A percentile compares a stretch with the other conserved stretches of the same genome.
Evolutionary conservation across 2,888 invertebrate species (phyloP).

Genomic region (Brachyptera risi): DNA sequence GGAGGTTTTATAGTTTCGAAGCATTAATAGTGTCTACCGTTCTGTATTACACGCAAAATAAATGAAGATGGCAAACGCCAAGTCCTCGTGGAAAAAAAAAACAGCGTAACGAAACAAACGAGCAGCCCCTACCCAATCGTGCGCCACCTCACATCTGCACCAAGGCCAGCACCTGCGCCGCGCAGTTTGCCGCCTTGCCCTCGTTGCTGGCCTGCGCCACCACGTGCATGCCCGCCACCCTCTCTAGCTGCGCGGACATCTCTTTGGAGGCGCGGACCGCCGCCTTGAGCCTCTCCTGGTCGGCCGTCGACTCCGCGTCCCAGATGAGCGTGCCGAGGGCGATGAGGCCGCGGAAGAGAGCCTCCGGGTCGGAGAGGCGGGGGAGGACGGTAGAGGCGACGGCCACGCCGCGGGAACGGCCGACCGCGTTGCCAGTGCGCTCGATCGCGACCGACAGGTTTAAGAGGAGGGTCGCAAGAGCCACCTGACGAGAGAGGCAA

Average conservation of each 20-base stretch:
- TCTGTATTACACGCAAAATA: too few species aligned
- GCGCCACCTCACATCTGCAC: constrained; percentile 13
- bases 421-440: constrained; percentile 51
- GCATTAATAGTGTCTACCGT: too few species aligned
- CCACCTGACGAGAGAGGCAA: constrained; percentile 65
- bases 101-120: too few species aligned
- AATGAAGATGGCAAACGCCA: too few species aligned
- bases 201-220: neutral
- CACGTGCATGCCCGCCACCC: neutral
- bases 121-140: too few species aligned
- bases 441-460: constrained; percentile 65
- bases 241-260: neutral
- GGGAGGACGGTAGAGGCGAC: constrained; percentile 53
- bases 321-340: constrained; percentile 68
- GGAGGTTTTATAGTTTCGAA: too few species aligned
- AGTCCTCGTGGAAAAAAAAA: too few species aligned
- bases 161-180: constrained; percentile 29
- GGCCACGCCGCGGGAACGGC: constrained; percentile 50
- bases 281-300: constrained; percentile 13
- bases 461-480: constrained; percentile 65
- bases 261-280: constrained; percentile 11
- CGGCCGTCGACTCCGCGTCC: constrained; percentile 36
- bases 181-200: constrained; percentile 28
- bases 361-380: constrained; percentile 63
- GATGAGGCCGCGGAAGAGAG: constrained; percentile 70